These are phyloP conservation scores for Dichetophora obliterata DNA, from an alignment of 2,888 invertebrate genomes.

Conservation along the genomic window DNA sequence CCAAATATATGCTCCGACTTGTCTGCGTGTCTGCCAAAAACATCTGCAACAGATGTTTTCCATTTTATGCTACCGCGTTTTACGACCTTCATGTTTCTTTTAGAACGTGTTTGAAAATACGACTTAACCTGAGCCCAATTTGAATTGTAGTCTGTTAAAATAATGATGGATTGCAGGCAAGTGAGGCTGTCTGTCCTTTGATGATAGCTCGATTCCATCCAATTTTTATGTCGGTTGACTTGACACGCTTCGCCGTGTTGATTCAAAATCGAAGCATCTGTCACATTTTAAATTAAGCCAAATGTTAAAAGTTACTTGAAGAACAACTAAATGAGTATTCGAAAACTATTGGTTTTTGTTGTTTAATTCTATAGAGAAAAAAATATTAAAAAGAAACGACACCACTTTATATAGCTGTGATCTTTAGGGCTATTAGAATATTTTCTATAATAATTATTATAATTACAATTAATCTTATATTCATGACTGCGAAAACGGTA, in stretches of 20 bases:
- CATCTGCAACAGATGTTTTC: constrained; percentile 38
- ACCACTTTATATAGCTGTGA: too few relatives aligned
- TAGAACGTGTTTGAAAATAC: too few relatives aligned
- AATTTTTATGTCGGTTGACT: neutral
- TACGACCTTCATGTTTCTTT: neutral
- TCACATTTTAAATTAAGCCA: neutral
- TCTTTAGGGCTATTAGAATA: too few relatives aligned
- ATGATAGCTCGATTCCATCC: neutral
- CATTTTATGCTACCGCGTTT: neutral
- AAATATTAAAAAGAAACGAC: too few relatives aligned
- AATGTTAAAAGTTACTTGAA: neutral
- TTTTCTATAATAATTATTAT: too few relatives aligned
- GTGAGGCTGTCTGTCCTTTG: neutral
- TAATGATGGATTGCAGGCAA: neutral
- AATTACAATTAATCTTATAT: too few relatives aligned
- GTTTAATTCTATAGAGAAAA: too few relatives aligned
- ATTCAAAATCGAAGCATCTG: neutral
- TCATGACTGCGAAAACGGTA: too few relatives aligned
- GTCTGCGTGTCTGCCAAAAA: constrained; percentile 20
- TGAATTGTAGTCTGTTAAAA: neutral
- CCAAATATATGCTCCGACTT: neutral
- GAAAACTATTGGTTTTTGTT: too few relatives aligned
- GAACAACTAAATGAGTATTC: too few relatives aligned
- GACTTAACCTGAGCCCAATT: neutral
- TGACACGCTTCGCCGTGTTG: constrained; percentile 21